Evolutionary conservation across 1,140 invertebrate species (phyloP).

Genomic region (Saccostrea echinata): DNA sequence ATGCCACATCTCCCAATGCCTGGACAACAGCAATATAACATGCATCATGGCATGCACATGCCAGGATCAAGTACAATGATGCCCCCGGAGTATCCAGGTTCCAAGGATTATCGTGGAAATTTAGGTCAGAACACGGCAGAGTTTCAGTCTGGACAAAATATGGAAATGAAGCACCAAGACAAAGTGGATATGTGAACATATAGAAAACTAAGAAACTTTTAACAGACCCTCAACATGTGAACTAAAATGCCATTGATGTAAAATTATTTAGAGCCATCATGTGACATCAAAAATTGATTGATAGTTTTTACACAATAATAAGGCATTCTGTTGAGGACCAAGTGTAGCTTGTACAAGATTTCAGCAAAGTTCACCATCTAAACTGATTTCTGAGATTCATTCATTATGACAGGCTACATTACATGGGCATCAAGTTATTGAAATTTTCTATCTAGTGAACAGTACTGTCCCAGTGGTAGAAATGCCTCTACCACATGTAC

Average conservation of each 20-base stretch:
- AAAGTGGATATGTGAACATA: not conserved
- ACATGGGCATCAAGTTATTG: not conserved
- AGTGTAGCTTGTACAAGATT: not conserved
- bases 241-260: too few species aligned
- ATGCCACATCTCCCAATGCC: constrained; percentile 45
- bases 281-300: too few species aligned
- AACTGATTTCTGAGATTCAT: not conserved
- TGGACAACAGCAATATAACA: constrained; percentile 26
- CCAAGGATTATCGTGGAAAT: not conserved
- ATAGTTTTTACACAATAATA: too few species aligned
- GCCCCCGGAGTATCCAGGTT: not conserved
- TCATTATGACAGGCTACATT: not conserved
- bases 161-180: constrained; percentile 12
- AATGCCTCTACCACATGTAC: too few species aligned
- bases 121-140: not conserved
- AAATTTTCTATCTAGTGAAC: not conserved
- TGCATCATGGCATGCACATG: constrained; percentile 33
- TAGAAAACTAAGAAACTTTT: not conserved
- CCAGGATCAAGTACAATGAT: not conserved
- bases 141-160: not conserved
- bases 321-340: too few species aligned
- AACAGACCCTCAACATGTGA: not conserved
- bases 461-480: not conserved
- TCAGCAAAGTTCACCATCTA: not conserved
- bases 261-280: too few species aligned